Percentiles rank a stretch among this genome's conserved stretches.
Conservation (phyloP, 2,113 vertebrate genomes). For the Hemiprocne comata region DNA sequence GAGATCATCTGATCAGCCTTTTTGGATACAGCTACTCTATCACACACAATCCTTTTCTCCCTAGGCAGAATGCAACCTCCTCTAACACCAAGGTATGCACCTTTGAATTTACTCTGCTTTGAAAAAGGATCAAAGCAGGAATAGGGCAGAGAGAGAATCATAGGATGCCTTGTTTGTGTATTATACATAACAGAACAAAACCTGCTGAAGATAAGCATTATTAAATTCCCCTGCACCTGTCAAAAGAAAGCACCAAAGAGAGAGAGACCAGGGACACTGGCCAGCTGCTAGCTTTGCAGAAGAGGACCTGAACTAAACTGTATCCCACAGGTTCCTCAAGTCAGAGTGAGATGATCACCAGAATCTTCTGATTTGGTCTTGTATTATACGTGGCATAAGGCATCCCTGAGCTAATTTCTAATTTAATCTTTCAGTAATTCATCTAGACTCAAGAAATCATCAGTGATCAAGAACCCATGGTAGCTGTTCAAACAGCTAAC, state of each 20-base stretch:
- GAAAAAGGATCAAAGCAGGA: not conserved
- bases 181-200: not conserved
- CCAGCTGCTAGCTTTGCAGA: not conserved
- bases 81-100: not conserved
- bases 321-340: not conserved
- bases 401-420: not conserved
- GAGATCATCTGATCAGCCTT: not conserved
- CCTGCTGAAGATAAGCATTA: not conserved
- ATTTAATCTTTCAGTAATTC: not conserved
- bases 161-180: not conserved
- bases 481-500: not conserved
- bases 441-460: not conserved
- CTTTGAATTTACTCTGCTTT: not conserved
- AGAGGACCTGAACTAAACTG: not conserved
- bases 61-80: not conserved
- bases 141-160: not conserved
- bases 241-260: not conserved
- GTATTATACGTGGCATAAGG: not conserved
- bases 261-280: not conserved
- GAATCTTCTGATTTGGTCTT: not conserved
- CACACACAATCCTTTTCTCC: not conserved
- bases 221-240: not conserved
- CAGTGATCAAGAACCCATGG: not conserved
- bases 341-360: not conserved
- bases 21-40: not conserved